These are phyloP conservation scores for Drosophila ohnishii DNA, from an alignment of 1,140 invertebrate genomes.

Conservation along the genomic window DNA sequence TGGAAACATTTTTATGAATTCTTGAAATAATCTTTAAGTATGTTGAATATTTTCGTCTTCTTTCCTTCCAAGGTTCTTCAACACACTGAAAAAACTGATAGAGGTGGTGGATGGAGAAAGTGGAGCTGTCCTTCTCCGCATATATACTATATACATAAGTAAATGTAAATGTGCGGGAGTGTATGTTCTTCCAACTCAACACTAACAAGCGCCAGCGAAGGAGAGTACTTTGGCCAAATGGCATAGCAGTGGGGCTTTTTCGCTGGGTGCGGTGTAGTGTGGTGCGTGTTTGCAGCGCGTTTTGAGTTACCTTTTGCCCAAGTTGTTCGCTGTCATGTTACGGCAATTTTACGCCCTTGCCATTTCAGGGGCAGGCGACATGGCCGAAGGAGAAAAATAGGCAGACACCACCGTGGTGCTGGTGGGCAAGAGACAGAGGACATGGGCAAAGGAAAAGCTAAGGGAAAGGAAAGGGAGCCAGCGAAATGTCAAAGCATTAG, in stretches of 20 bases:
- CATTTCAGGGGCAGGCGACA: conserved; percentile 67
- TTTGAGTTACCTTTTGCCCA: conserved; percentile 76
- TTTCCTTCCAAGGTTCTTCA: neutral
- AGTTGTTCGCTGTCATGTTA: conserved; percentile 80
- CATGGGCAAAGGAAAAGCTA: neutral
- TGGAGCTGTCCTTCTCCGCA: conserved; percentile 10
- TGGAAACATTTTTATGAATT: neutral
- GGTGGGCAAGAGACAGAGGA: conserved; percentile 42
- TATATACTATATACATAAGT: conserved; percentile 17
- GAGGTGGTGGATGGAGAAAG: conserved; percentile 20
- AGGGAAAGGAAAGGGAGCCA: neutral
- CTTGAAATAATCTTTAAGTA: neutral
- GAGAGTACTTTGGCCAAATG: conserved; percentile 75
- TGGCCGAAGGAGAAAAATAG: conserved; percentile 9
- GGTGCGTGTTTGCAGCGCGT: conserved; percentile 72
- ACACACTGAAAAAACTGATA: conserved; percentile 49
- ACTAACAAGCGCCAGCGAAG: conserved; percentile 56
- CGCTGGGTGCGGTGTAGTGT: conserved; percentile 25
- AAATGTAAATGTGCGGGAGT: conserved; percentile 23
- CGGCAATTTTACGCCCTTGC: conserved; percentile 80
- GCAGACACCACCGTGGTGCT: conserved; percentile 1
- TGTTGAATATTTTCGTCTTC: neutral
- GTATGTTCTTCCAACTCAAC: conserved; percentile 60
- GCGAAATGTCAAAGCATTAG: conserved; percentile 53
- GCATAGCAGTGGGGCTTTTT: conserved; percentile 26